These are phyloP conservation scores for Discoglossus pictus DNA, from an alignment of 2,797 vertebrate species.

Conservation along the genomic window DNA sequence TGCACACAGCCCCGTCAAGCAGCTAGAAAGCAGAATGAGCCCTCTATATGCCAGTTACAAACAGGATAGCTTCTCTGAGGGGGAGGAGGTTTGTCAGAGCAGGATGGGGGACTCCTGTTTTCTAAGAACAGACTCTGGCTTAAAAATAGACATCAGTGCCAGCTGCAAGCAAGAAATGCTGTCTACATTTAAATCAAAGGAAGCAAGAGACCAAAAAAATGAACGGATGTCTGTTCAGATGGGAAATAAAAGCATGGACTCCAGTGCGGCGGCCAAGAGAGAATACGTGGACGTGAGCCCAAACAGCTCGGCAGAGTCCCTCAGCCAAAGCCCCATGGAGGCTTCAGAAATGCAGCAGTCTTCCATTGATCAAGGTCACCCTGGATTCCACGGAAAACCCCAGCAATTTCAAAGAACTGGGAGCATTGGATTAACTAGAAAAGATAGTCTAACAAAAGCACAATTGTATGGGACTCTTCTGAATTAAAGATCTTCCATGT, in stretches of 20 bases:
- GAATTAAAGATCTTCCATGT: conserved; percentile 74
- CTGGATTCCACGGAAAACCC: conserved; percentile 78
- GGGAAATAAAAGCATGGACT: conserved; percentile 79
- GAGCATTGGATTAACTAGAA: conserved; percentile 87
- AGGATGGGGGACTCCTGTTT: conserved; percentile 81
- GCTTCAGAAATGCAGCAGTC: conserved; percentile 82
- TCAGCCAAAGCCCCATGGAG: conserved; percentile 84
- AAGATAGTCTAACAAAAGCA: conserved; percentile 97
- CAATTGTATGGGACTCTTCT: conserved; percentile 95
- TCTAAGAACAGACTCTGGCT: conserved; percentile 74
- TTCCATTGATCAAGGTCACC: conserved; percentile 78
- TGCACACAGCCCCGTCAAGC: conserved; percentile 74
- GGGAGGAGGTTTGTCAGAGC: conserved; percentile 82
- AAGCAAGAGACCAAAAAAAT: conserved; percentile 76
- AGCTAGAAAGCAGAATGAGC: conserved; percentile 73
- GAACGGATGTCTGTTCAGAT: conserved; percentile 82
- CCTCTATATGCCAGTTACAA: conserved; percentile 79
- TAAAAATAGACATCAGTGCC: conserved; percentile 77
- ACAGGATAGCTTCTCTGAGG: conserved; percentile 85
- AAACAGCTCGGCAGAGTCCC: conserved; percentile 84
- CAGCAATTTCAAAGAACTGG: conserved; percentile 87
- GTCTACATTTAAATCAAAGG: conserved; percentile 75
- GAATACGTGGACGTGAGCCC: conserved; percentile 79
- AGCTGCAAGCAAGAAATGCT: conserved; percentile 76
- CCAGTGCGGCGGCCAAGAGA: conserved; percentile 68